Conservation (phyloP, 2,113 vertebrate genomes). For the Uropsilus gracilis region DNA sequence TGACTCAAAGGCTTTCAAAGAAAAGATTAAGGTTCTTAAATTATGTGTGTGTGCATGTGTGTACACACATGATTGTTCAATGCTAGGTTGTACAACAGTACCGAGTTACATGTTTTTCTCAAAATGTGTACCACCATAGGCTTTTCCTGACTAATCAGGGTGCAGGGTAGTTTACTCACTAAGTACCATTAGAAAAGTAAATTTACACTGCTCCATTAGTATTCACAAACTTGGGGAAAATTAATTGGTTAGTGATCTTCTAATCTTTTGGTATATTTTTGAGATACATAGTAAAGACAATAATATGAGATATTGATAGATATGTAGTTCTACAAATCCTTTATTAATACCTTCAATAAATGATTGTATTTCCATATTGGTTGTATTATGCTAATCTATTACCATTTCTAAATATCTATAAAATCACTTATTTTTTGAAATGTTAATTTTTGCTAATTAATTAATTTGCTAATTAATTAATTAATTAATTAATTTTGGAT, state of each 20-base stretch:
- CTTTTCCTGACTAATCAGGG: not conserved
- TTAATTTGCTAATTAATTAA: slow-evolving; percentile 10
- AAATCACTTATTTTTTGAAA: not conserved
- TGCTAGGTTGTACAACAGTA: not conserved
- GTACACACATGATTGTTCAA: too few relatives aligned
- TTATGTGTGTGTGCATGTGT: not conserved
- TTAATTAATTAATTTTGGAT: too few relatives aligned
- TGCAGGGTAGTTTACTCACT: not conserved
- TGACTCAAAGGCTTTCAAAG: not conserved
- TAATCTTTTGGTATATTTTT: slow-evolving; percentile 35
- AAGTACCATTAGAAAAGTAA: not conserved
- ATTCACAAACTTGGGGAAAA: not conserved
- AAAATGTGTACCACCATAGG: not conserved
- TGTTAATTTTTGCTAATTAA: not conserved
- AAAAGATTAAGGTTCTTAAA: not conserved
- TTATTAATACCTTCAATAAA: slow-evolving; percentile 22
- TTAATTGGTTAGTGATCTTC: slow-evolving; percentile 30
- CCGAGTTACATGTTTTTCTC: not conserved
- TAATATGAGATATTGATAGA: slow-evolving; percentile 15
- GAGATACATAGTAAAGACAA: not conserved
- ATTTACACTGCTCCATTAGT: not conserved
- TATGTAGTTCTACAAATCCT: slow-evolving; percentile 36
- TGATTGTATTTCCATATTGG: not conserved
- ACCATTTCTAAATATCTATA: not conserved
- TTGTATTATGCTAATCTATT: not conserved